Conservation (phyloP, 2,113 vertebrate species). For the Sebastes schlegelii region DNA sequence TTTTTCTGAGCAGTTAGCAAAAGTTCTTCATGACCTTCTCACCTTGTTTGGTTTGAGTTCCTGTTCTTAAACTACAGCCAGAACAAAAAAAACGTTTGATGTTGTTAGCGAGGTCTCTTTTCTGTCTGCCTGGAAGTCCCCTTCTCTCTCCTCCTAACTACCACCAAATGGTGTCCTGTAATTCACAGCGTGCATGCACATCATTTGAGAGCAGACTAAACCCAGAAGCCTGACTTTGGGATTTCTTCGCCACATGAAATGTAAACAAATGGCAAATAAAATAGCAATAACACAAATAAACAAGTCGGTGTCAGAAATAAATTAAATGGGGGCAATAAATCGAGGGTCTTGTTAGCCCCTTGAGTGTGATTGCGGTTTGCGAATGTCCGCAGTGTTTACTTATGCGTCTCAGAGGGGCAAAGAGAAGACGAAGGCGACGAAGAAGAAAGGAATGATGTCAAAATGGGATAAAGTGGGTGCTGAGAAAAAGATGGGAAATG, state of each 20-base stretch:
- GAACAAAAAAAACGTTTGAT: constrained; percentile 69
- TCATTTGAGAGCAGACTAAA: constrained; percentile 76
- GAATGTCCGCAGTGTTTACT: constrained; percentile 82
- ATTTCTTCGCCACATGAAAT: constrained; percentile 69
- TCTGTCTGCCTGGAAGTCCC: constrained; percentile 78
- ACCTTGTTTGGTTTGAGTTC: constrained; percentile 41
- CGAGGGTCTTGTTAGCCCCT: constrained; percentile 28
- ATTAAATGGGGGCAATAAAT: constrained; percentile 56
- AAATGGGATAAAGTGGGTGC: constrained; percentile 58
- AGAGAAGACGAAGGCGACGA: constrained; percentile 27
- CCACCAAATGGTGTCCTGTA: constrained; percentile 77
- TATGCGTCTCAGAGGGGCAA: constrained; percentile 64
- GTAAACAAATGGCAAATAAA: constrained; percentile 63
- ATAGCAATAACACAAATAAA: constrained; percentile 75
- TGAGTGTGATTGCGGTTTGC: constrained; percentile 65
- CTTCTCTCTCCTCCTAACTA: constrained; percentile 70
- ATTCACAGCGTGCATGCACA: constrained; percentile 64
- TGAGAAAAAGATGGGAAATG: constrained; percentile 62
- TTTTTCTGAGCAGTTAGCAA: constrained; percentile 12
- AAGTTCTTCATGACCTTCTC: constrained; percentile 58
- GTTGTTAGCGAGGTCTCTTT: constrained; percentile 62
- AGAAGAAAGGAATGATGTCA: constrained; percentile 50
- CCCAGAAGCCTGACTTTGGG: constrained; percentile 75
- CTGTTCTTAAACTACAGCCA: constrained; percentile 60
- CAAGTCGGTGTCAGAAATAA: constrained; percentile 70